phyloP scores from a whole-genome alignment of 2,113 vertebrate species.

The Scolopax mira region DNA sequence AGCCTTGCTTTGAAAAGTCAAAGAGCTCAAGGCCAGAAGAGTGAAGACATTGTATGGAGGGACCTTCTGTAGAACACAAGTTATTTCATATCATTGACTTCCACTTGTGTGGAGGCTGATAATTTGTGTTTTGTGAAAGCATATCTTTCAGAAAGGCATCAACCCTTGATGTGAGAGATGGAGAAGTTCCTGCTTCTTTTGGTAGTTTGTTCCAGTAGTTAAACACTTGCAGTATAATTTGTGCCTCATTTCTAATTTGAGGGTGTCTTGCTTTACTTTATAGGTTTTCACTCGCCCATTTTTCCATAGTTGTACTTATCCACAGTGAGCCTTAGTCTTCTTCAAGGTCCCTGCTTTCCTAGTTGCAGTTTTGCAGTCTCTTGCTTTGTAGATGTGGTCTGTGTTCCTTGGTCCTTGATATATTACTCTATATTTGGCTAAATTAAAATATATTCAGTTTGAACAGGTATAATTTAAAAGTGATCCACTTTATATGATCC shows the following conservation, averaged over 20 bases:
- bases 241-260: not conserved
- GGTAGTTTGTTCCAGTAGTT: constrained; percentile 14
- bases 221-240: constrained; percentile 3
- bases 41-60: not conserved
- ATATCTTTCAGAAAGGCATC: not conserved
- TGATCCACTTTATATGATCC: not conserved
- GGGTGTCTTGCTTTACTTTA: not conserved
- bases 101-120: not conserved
- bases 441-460: not conserved
- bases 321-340: not conserved
- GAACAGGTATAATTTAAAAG: not conserved
- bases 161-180: not conserved
- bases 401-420: not conserved
- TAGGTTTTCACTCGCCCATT: not conserved
- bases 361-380: not conserved
- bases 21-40: not conserved
- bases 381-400: not conserved
- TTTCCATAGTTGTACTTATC: not conserved
- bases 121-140: not conserved
- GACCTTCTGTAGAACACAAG: not conserved
- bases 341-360: not conserved
- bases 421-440: not conserved
- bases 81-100: not conserved
- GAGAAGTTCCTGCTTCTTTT: not conserved
- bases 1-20: not conserved